phyloP scores from a whole-genome alignment of 2,888 invertebrate species.

The Horisme vitalbata region DNA sequence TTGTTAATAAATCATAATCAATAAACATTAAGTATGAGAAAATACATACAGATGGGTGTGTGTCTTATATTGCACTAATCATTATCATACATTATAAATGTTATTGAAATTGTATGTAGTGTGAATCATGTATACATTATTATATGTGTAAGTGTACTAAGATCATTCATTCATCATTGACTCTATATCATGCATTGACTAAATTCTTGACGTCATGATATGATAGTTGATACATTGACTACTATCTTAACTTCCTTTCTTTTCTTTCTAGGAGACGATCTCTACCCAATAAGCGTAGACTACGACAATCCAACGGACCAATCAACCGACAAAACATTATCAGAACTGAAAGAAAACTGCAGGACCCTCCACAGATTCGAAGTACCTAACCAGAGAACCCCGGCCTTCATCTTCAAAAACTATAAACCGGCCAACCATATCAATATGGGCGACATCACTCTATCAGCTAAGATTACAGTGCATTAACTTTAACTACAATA shows the following conservation, averaged over 20 bases:
- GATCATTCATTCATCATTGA: too few species aligned
- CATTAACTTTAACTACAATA: slow-evolving; percentile 33
- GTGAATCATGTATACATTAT: too few species aligned
- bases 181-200: too few species aligned
- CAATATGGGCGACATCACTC: slow-evolving; percentile 62
- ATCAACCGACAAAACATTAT: slow-evolving; percentile 55
- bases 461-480: slow-evolving; percentile 39
- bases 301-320: slow-evolving; percentile 46
- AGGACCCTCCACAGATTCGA: slow-evolving; percentile 60
- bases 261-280: slow-evolving; percentile 74
- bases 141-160: too few species aligned
- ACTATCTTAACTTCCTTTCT: slow-evolving; percentile 35
- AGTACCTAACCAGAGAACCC: slow-evolving; percentile 27
- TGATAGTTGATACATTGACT: too few species aligned
- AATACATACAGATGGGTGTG: too few species aligned
- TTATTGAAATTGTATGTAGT: too few species aligned
- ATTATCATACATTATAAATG: too few species aligned
- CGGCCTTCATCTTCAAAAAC: slow-evolving; percentile 53
- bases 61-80: too few species aligned
- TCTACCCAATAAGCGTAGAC: slow-evolving; percentile 70
- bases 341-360: slow-evolving; percentile 56
- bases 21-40: too few species aligned
- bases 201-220: too few species aligned
- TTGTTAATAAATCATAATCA: too few species aligned
- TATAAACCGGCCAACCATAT: slow-evolving; percentile 61